These are phyloP conservation scores for Limnodromus scolopaceus DNA, from an alignment of 2,797 vertebrate genomes.

Conservation along the genomic window DNA sequence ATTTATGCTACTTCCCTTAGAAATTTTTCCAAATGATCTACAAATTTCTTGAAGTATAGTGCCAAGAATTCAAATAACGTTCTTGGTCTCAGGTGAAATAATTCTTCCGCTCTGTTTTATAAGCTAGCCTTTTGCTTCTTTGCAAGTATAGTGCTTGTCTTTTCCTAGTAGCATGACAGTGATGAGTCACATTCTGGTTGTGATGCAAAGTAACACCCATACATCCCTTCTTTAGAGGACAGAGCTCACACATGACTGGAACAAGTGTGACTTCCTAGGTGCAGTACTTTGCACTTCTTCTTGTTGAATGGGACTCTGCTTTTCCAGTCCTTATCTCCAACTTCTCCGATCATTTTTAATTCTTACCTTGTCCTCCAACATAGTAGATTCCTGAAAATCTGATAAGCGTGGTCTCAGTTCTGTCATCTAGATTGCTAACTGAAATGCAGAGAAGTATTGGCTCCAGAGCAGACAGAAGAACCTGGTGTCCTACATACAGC, in stretches of 20 bases:
- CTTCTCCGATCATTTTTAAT: background rate
- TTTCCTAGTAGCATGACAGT: background rate
- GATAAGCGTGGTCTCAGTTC: background rate
- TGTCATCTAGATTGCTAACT: background rate
- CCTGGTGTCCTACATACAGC: background rate
- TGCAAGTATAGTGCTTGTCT: background rate
- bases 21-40: background rate
- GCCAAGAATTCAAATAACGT: background rate
- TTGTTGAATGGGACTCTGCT: background rate
- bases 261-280: background rate
- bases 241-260: background rate
- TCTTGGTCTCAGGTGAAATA: background rate
- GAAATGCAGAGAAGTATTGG: background rate
- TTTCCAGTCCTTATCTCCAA: background rate
- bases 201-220: background rate
- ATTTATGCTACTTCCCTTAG: background rate
- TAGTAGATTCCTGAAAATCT: background rate
- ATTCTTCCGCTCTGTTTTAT: background rate
- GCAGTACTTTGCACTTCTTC: background rate
- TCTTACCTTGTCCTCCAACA: background rate
- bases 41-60: background rate
- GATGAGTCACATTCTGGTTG: background rate
- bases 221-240: background rate
- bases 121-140: background rate
- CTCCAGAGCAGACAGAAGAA: background rate